phyloP scores from a whole-genome alignment of 2,113 vertebrate genomes.

The Lonchura striata region DNA sequence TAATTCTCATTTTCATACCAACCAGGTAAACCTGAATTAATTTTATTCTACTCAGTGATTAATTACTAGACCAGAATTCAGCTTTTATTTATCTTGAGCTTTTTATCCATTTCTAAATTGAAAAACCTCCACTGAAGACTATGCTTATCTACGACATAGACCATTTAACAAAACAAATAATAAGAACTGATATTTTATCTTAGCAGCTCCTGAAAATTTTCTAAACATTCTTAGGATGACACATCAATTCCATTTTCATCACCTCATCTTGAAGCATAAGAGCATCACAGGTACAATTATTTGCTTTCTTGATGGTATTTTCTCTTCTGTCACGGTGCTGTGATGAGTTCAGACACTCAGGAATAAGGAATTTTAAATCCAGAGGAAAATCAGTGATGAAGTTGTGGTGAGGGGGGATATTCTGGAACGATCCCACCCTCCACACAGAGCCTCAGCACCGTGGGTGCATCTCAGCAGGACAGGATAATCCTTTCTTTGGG shows the following conservation, averaged over 20 bases:
- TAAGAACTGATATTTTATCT: neutral
- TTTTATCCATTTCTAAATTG: neutral
- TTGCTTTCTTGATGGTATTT: neutral
- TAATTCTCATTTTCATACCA: neutral
- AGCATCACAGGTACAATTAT: neutral
- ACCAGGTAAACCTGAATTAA: neutral
- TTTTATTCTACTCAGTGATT: neutral
- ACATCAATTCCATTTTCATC: neutral
- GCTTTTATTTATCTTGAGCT: neutral
- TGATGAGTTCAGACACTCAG: neutral
- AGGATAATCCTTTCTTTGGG: slow-evolving; percentile 29
- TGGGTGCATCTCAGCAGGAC: neutral
- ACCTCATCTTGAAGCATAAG: neutral
- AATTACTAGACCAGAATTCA: neutral
- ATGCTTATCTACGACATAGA: neutral
- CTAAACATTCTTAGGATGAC: neutral
- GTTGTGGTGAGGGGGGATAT: neutral
- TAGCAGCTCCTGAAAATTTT: neutral
- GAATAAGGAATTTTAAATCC: neutral
- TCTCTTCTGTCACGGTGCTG: neutral
- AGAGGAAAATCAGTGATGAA: neutral
- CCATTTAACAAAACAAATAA: neutral
- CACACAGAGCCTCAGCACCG: neutral
- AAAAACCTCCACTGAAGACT: neutral
- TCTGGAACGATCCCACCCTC: neutral